phyloP scores from a whole-genome alignment of 2,113 vertebrate genomes.

The Siniperca knerii region DNA sequence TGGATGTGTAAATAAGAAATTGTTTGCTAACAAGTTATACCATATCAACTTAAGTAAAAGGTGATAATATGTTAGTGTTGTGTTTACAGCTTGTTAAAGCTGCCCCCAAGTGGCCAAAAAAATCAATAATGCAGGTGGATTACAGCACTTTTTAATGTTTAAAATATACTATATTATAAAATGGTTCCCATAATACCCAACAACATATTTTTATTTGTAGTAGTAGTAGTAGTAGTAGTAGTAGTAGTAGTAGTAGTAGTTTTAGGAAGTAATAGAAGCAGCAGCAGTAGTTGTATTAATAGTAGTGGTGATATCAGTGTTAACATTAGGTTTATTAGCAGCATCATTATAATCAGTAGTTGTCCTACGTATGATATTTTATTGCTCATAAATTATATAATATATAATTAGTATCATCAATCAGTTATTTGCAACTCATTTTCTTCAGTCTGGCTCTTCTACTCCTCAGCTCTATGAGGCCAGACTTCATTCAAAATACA shows the following conservation, averaged over 20 bases:
- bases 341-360: not conserved
- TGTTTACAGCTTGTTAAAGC: not conserved
- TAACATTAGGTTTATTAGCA: not conserved
- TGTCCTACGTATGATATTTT: not conserved
- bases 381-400: not conserved
- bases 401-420: not conserved
- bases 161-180: not conserved
- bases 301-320: not conserved
- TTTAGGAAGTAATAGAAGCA: not conserved
- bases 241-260: not conserved
- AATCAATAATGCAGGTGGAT: not conserved
- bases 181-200: not conserved
- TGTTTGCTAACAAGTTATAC: not conserved
- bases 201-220: not conserved
- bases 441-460: not conserved
- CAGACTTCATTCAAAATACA: not conserved
- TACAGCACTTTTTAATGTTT: not conserved
- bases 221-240: not conserved
- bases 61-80: not conserved
- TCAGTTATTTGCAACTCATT: not conserved
- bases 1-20: not conserved
- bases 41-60: not conserved
- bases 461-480: not conserved
- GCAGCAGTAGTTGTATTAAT: not conserved
- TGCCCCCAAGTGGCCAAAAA: not conserved